phyloP scores from a whole-genome alignment of 2,113 vertebrate species.

The Hemiscyllium ocellatum region DNA sequence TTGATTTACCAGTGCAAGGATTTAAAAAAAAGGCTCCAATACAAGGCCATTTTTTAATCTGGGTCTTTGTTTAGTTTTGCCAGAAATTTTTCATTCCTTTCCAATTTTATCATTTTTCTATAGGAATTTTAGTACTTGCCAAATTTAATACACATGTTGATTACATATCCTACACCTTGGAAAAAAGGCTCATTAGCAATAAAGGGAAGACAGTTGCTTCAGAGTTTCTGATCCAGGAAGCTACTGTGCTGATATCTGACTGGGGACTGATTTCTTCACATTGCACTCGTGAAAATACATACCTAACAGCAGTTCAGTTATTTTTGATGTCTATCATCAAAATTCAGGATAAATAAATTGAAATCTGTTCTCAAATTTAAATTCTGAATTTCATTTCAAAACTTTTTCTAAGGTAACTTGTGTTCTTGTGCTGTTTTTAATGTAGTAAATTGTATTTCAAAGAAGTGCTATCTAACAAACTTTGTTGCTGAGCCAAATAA shows the following conservation, averaged over 20 bases:
- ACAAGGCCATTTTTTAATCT: background rate
- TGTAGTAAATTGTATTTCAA: too few relatives aligned
- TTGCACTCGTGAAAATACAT: background rate
- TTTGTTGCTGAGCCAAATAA: too few relatives aligned
- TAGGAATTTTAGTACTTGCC: background rate
- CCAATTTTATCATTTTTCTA: too few relatives aligned
- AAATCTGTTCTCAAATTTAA: background rate
- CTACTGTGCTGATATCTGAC: background rate
- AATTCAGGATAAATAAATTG: background rate
- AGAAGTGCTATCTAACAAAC: too few relatives aligned
- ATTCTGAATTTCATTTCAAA: background rate
- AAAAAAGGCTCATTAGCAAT: background rate
- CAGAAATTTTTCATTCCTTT: too few relatives aligned
- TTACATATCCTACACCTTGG: background rate
- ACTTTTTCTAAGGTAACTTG: background rate
- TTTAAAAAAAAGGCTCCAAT: background rate
- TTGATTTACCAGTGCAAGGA: background rate
- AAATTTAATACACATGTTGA: background rate
- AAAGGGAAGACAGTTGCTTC: background rate
- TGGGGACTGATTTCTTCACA: background rate
- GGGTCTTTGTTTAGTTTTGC: too few relatives aligned
- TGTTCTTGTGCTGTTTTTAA: background rate
- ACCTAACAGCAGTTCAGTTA: background rate
- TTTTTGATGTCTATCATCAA: background rate
- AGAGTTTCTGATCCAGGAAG: background rate